These are phyloP conservation scores for Phaethon lepturus DNA, from an alignment of 2,113 vertebrate genomes.

Conservation along the genomic window DNA sequence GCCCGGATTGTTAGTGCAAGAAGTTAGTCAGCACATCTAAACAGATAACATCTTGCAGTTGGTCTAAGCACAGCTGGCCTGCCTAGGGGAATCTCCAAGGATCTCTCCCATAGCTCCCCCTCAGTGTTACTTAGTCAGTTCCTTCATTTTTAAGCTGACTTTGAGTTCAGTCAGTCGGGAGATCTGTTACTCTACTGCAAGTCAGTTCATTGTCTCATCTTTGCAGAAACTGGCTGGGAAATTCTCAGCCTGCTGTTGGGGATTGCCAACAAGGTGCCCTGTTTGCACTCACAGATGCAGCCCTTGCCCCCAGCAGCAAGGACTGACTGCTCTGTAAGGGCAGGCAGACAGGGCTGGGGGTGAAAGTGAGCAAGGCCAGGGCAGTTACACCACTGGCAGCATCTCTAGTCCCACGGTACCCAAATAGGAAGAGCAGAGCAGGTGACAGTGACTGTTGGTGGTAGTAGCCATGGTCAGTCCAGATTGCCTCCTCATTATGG, in stretches of 20 bases:
- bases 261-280: fast-evolving
- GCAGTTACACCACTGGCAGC: not conserved
- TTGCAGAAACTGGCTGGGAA: not conserved
- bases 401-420: fast-evolving
- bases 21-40: not conserved
- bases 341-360: fast-evolving
- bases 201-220: not conserved
- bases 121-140: not conserved
- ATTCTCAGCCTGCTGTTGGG: not conserved
- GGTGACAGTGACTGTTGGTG: not conserved
- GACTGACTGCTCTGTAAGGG: not conserved
- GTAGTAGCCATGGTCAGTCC: not conserved
- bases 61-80: not conserved
- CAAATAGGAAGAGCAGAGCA: not conserved
- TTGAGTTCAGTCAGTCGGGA: not conserved
- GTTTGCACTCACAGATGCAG: too few relatives aligned
- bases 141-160: not conserved
- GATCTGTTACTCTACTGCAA: not conserved
- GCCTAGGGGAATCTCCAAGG: not conserved
- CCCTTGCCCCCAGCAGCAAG: not conserved
- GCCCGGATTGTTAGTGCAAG: not conserved
- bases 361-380: not conserved
- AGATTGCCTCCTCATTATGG: not conserved
- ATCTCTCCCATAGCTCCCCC: not conserved
- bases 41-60: not conserved